Percentiles rank a stretch among this genome's conserved stretches.
phyloP scores from a whole-genome alignment of 2,113 vertebrate species.

The Cyphomyrus discorhynchus region DNA sequence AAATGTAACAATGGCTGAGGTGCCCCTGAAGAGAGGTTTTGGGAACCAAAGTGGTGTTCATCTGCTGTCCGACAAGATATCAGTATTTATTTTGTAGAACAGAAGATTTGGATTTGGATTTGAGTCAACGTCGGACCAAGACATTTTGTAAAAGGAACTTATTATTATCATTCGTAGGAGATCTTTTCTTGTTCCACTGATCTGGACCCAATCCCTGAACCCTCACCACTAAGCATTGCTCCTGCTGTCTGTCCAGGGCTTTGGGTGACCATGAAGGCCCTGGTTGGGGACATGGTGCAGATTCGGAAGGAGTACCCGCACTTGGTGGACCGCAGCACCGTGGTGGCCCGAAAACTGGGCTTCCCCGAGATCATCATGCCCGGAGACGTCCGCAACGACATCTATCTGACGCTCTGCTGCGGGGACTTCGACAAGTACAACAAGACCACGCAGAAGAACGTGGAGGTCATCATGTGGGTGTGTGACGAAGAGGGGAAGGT shows the following conservation, averaged over 20 bases:
- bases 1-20: neutral
- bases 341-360: conserved; percentile 89
- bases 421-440: conserved; percentile 97
- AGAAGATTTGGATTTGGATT: neutral
- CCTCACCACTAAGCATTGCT: neutral
- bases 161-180: neutral
- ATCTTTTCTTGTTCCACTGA: neutral
- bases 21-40: neutral
- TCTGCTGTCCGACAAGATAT: neutral
- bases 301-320: conserved; percentile 93
- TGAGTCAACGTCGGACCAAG: neutral
- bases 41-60: neutral
- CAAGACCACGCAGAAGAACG: conserved; percentile 94
- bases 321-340: conserved; percentile 90
- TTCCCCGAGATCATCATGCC: conserved; percentile 99
- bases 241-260: conserved; percentile 61
- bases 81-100: neutral
- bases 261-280: conserved; percentile 95
- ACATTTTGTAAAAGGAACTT: neutral
- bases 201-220: neutral
- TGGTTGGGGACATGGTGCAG: conserved; percentile 85
- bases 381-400: conserved; percentile 94
- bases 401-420: conserved; percentile 82
- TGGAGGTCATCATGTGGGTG: conserved; percentile 95
- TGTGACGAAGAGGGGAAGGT: conserved; percentile 87